phyloP scores from a whole-genome alignment of 37 sponge, comb jelly and placozoan genomes.

The Geodia barretti region DNA sequence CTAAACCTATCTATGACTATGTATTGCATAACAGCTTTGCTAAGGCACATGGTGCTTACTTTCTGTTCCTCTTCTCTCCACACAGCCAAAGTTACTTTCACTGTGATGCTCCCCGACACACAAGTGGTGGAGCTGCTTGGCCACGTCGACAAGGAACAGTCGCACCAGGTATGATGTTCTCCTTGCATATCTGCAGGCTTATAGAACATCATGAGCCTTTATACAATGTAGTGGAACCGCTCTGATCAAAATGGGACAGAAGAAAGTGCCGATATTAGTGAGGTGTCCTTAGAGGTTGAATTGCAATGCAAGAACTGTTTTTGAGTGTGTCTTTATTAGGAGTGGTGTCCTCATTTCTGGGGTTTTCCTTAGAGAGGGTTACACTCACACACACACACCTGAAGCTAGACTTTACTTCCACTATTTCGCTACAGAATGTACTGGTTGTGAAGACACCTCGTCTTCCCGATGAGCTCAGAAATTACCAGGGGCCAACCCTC shows the following conservation, averaged over 20 bases:
- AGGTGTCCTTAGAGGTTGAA: too few species aligned
- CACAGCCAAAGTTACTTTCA: conserved; percentile 58
- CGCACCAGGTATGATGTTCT: conserved; percentile 48
- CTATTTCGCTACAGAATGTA: conserved; percentile 29
- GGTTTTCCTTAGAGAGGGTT: too few species aligned
- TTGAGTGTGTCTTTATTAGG: too few species aligned
- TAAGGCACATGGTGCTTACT: background rate
- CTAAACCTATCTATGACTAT: background rate
- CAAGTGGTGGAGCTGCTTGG: conserved; percentile 30
- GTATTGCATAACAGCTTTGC: background rate
- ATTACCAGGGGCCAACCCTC: background rate
- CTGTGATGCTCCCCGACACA: conserved; percentile 7
- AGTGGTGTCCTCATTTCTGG: too few species aligned
- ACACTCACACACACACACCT: too few species aligned
- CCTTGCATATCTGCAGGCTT: background rate
- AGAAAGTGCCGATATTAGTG: background rate
- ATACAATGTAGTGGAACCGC: too few species aligned
- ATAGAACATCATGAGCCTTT: too few species aligned
- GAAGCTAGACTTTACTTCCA: too few species aligned
- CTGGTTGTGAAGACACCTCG: conserved; percentile 57
- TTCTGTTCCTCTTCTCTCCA: background rate
- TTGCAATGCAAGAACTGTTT: too few species aligned
- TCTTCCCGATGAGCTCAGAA: conserved; percentile 11
- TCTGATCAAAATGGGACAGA: too few species aligned
- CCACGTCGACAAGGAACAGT: conserved; percentile 57